Base-by-base conservation (phyloP, 2,888 invertebrate genomes). In the Tupiocoris notatus region DNA sequence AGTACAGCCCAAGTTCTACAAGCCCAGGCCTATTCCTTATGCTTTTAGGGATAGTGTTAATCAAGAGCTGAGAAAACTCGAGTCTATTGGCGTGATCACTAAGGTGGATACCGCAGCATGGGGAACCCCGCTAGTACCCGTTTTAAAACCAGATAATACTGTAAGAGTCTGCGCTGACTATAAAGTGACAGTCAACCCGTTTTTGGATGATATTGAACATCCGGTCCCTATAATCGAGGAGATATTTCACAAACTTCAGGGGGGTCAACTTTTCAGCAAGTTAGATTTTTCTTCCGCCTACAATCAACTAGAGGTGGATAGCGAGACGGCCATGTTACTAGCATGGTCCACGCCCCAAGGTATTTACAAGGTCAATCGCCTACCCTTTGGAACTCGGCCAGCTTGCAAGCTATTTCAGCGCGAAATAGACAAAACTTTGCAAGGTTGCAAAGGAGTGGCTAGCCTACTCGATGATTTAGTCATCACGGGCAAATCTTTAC, bases 401-500 rank as follows among this genome's bases (percentile, higher is more conserved):
- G 62, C 62, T 3, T 62, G 62, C 20, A 18, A 62, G 16, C 16
- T 62, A 6, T 65, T 65, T 25, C 39, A 65, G 12, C 3, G 6
- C 1, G 65, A 6, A 7, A 17, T 65, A 17, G 65, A 25, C 12
- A 65, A 24, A 18, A 65, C 65, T 23, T 18, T 24, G n/a, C 25
- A 6, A n/a, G 65, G 65, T 65, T 65, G 65, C 18, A 39, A 24
- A 25, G 39, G 65, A 3, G 39, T 25, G 7, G 18, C 25, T 1
- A 24, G 24, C n/a, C 24, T 64, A 12, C n/a, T 64, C 17, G 64
- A 64, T 17, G 64, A 64, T 17, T 24, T 65, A 1, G 65, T 65
- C 1, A 39, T 65, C 0, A 17, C 65, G 12, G 65, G 65, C 0
- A 65, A 24, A n/a, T n/a, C 25, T 9, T 12, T 65, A 16, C 17